Conservation (phyloP, 2,888 invertebrate genomes). For the Cerceris rybyensis region DNA sequence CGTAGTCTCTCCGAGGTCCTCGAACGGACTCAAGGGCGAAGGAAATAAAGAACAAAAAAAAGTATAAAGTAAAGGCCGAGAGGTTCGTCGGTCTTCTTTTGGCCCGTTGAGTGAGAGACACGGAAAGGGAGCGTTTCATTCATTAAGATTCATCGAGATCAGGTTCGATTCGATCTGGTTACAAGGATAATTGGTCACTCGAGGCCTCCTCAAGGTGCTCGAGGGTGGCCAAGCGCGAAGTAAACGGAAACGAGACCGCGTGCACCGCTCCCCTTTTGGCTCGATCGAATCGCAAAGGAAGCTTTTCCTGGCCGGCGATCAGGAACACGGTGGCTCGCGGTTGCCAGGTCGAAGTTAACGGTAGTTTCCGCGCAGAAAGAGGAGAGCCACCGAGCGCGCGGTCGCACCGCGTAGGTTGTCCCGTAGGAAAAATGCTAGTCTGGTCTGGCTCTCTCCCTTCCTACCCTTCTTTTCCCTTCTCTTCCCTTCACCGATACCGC, state of each 20-base stretch:
- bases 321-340: slow-evolving; percentile 53
- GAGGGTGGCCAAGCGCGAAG: slow-evolving; percentile 33
- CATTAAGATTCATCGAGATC: slow-evolving; percentile 47
- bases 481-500: slow-evolving; percentile 13
- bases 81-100: neutral
- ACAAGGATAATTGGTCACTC: slow-evolving; percentile 36
- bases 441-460: slow-evolving; percentile 39
- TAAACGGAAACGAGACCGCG: slow-evolving; percentile 30
- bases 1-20: neutral
- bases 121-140: slow-evolving; percentile 22
- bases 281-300: slow-evolving; percentile 38
- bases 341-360: slow-evolving; percentile 78
- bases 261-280: neutral
- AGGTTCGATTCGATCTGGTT: slow-evolving; percentile 37
- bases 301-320: slow-evolving; percentile 39
- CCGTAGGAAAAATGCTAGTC: slow-evolving; percentile 44
- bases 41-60: neutral
- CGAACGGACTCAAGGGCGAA: slow-evolving; percentile 21
- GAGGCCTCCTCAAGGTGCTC: slow-evolving; percentile 35
- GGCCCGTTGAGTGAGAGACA: neutral
- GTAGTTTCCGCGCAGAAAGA: slow-evolving; percentile 61
- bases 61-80: neutral
- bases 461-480: slow-evolving; percentile 16
- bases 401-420: slow-evolving; percentile 21
- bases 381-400: slow-evolving; percentile 25